phyloP scores from a whole-genome alignment of 2,888 invertebrate genomes.

The Drosophila villosipedis region DNA sequence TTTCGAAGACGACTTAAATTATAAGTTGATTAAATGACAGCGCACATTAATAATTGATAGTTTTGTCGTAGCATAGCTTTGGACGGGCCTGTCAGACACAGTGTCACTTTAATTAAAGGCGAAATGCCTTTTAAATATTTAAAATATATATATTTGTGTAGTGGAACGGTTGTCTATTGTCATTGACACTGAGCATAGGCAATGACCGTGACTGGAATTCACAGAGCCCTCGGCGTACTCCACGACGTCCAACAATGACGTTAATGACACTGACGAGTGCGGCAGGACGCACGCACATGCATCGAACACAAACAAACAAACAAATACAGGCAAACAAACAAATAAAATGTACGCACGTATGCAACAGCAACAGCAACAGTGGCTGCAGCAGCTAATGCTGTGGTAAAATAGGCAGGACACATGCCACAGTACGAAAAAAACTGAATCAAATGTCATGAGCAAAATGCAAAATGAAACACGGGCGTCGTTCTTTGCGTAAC shows the following conservation, averaged over 20 bases:
- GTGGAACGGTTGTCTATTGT: conserved; percentile 38
- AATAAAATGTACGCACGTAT: conserved; percentile 31
- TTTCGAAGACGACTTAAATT: conserved; percentile 45
- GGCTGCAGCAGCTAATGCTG: conserved; percentile 24
- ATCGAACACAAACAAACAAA: conserved; percentile 45
- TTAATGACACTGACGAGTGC: conserved; percentile 77
- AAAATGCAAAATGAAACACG: conserved; percentile 38
- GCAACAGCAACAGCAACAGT: conserved; percentile 13
- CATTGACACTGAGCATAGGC: conserved; percentile 46
- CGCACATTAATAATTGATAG: conserved; percentile 69
- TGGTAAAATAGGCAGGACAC: conserved; percentile 37
- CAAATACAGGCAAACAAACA: conserved; percentile 37
- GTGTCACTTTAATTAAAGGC: conserved; percentile 67
- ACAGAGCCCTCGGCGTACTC: conserved; percentile 4
- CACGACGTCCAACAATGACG: conserved; percentile 57
- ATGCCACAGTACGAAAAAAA: conserved; percentile 14
- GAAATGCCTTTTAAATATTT: conserved; percentile 71
- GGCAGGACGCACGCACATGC: conserved; percentile 64
- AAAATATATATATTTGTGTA: conserved; percentile 45
- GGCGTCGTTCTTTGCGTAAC: conserved; percentile 1
- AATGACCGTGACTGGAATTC: conserved; percentile 19
- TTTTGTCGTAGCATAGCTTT: conserved; percentile 37
- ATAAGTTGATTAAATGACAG: conserved; percentile 51
- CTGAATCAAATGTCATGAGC: conserved; percentile 28
- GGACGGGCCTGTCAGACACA: conserved; percentile 19